Evolutionary conservation across 2,113 vertebrate genomes (phyloP), one percentile per base, ranked within the genome.

Genomic region (Choloepus hoffmanni): DNA sequence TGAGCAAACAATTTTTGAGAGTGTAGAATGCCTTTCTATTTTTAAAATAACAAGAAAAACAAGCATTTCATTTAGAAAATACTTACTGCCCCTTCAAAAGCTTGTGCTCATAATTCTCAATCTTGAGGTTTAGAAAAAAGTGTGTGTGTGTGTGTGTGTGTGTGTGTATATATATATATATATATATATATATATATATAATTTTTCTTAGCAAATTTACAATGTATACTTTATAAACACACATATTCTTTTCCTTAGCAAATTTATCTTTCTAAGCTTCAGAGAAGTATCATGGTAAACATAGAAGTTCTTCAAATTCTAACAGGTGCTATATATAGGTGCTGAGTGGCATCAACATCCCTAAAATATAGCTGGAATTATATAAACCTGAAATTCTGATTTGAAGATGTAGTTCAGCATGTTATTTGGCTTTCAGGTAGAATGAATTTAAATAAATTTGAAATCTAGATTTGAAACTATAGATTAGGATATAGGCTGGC

Each of bases 381-480:
- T 14, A 30, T 60, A 94, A 92, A 65, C 63, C 45, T 72, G 62
- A 88, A 67, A 15, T 79, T 87, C 43, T 86, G 12, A 93, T 83
- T 78, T 68, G 78, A 85, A 93, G 45, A 68, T 68, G 26, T 63
- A 73, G 23, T 68, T 82, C 18, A 70, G 8, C 13, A 40, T 85
- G 19, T 78, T 95, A 26, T 4, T 78, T 89, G 60, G 18, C 36
- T 89, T 89, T 72, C 48, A 70, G 24, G 12, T 89, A 91, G 58
- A 79, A 24, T 89, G 16, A 72, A 88, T 88, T 92, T 88, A 88
- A 95, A 72, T 81, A 89, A 82, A 53, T 77, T 72, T 67, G 40
- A 95, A 94, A 86, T 43, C 33, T 4, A 78, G n/a, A 48, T 79
- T 89, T 94, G 87, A 89, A 89, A 30, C 78, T 89, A 83, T 24